Evolutionary conservation across 2,888 invertebrate species (phyloP), one percentile per base, ranked within the genome.

Genomic region (Tubulanus polymorphus): DNA sequence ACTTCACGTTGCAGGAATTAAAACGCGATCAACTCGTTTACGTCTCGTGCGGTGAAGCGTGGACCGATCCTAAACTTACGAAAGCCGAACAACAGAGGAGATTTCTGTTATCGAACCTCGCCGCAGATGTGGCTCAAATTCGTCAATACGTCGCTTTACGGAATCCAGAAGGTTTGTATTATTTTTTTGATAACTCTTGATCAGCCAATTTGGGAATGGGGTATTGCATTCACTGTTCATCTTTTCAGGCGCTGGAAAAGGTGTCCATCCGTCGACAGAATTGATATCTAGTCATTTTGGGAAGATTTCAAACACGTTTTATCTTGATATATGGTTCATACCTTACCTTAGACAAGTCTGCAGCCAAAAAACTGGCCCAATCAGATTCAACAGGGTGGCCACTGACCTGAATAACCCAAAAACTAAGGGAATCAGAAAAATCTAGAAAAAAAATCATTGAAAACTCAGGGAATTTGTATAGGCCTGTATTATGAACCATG

Each of bases 1-100:
- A 74, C 56, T 72, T 73, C 61, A 66, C 67, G 23, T 61, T 79
- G 56, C 63, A 66, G 29, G 63, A 62, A n/a, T 59, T 79, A 51
- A 59, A 65, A 48, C 63, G 74, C 6, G 75, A 78, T 54, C 71
- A 76, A 56, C 48, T 75, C 48, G 73, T 79, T 23, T 78, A 70
- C 57, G 70, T 72, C 6, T 68, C 73, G 1, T 76, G 75, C 59
- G 78, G 78, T 3, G 79, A 79, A 54, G 56, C 69, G 1, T 79
- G 78, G 78, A 67, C 64, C 6, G 75, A 78, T 62, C 79, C 79
- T 1, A 65, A 63, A 48, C 63, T 75, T n/a, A 70, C 71, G 28
- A 69, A 68, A 53, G 66, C 69, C 2, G 77, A 79, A 59, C 77
- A 78, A 53, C 73, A 76, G 59, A 61, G 75, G 20, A 63, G 76